Base-by-base conservation (phyloP, 1,140 invertebrate species). In the Periplaneta americana region DNA sequence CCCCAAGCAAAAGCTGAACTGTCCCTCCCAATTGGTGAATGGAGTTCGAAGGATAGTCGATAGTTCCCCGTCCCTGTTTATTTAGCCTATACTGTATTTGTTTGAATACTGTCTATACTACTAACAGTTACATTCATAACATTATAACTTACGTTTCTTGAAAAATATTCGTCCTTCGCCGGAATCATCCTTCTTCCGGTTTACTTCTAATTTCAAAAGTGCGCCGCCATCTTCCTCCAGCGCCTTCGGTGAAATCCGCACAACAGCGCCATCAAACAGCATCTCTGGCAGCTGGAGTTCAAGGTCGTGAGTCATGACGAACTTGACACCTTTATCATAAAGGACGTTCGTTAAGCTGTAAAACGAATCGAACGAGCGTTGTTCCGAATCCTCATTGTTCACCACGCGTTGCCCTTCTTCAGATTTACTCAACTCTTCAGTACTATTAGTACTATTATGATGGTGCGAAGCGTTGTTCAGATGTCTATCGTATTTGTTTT, bases 291-390 rank as follows among this genome's bases (percentile, higher is more conserved):
- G 84, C 31, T 91, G 88, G 6, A 95, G 81, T 84, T 93, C 92
- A 83, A 95, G 90, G 85, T 96, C 93, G 82, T 95, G 92, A 0
- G 93, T 95, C 86, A 94, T 93, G 5, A 95, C 87, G 85, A 96
- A 96, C 83, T 93, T 92, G 0, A 94, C 88, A 0, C 92, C 91
- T 86, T 93, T 93, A 35, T 91, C 90, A 83, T 93, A 91, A 3
- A 96, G 85, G 0, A 93, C 91, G 82, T 91, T 90, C 6, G 93
- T 93, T 6, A 95, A 91, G 88, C 95, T 93, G 88, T 95, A 93
- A 48, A 95, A 88, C 17, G 92, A 93, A 39, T 89, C 90, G 83
- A 88, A 88, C 88, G 88, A 17, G 34, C 74, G 78, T 10, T 18
- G 11, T 31, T 75, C 37, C 22, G 2, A 34, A 34, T 2, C 11